Conservation (phyloP, 2,888 invertebrate species). For the Meghimatium bilineatum region DNA sequence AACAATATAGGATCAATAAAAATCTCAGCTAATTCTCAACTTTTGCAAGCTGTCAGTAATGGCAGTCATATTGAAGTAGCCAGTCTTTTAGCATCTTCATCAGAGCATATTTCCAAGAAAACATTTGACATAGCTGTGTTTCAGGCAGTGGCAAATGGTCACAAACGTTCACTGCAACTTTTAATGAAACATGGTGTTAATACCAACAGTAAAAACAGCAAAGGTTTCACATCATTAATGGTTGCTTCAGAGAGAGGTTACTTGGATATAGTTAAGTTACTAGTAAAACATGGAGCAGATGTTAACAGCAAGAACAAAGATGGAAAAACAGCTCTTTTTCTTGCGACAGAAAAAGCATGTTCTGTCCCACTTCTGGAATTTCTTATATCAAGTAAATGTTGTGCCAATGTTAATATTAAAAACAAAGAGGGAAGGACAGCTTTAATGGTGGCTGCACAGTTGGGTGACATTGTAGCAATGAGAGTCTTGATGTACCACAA, state of each 20-base stretch:
- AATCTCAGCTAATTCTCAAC: not conserved
- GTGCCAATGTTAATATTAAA: conserved; percentile 22
- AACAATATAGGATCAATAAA: not conserved
- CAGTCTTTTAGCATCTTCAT: conserved; percentile 8
- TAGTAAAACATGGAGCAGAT: conserved; percentile 15
- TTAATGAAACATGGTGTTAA: conserved; percentile 4
- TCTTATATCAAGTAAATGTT: not conserved
- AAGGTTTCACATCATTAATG: not conserved
- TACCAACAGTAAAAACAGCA: not conserved
- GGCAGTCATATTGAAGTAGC: conserved; percentile 4
- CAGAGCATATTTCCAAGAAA: not conserved
- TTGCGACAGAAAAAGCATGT: conserved; percentile 23
- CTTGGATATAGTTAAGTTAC: conserved; percentile 27
- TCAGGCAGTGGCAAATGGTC: conserved; percentile 16
- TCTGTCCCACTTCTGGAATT: conserved; percentile 1
- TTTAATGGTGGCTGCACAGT: conserved; percentile 25
- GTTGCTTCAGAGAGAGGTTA: conserved; percentile 33
- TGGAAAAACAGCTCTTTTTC: conserved; percentile 37
- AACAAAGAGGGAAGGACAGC: conserved; percentile 29
- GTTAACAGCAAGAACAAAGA: conserved; percentile 8
- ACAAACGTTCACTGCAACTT: conserved; percentile 26
- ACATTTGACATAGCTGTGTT: not conserved
- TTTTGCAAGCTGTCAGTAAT: not conserved
- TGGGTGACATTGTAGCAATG: conserved; percentile 30
- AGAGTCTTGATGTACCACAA: conserved; percentile 21